Percentiles rank a stretch among this genome's conserved stretches.
These are phyloP conservation scores for Microcaecilia unicolor DNA, from an alignment of 2,797 vertebrate genomes.

Conservation along the genomic window DNA sequence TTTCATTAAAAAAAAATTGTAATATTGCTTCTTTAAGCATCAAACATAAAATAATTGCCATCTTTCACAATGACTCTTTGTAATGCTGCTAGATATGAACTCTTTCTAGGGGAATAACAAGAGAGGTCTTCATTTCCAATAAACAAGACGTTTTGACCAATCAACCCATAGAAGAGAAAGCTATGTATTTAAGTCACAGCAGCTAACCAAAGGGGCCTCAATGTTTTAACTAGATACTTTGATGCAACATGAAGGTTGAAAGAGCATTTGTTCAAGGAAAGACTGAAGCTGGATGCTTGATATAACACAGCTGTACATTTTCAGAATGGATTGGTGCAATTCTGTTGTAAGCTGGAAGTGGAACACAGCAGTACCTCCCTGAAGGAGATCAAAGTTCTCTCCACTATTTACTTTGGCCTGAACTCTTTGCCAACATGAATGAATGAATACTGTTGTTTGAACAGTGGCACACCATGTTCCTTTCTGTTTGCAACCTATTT, in stretches of 20 bases:
- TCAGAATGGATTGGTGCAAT: slow-evolving; percentile 15
- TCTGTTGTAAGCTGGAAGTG: slow-evolving; percentile 1
- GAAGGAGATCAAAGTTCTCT: slow-evolving; percentile 24
- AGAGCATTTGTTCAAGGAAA: slow-evolving; percentile 26
- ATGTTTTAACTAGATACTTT: slow-evolving; percentile 15
- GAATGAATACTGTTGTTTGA: background rate
- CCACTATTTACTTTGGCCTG: slow-evolving; percentile 29
- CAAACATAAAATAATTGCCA: too few relatives aligned
- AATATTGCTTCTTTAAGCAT: too few relatives aligned
- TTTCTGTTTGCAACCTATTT: slow-evolving; percentile 12
- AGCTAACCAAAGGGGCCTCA: slow-evolving; percentile 34
- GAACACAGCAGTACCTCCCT: slow-evolving; percentile 3
- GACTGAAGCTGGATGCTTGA: background rate
- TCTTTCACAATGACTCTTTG: too few relatives aligned
- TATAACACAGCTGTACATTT: slow-evolving; percentile 5
- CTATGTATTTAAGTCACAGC: too few relatives aligned
- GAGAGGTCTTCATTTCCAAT: too few relatives aligned
- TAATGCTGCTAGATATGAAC: too few relatives aligned
- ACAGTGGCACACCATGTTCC: too few relatives aligned
- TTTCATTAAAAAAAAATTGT: too few relatives aligned
- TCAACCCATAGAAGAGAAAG: too few relatives aligned
- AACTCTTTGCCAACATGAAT: slow-evolving; percentile 30
- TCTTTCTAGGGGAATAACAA: too few relatives aligned
- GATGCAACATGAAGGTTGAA: slow-evolving; percentile 29
- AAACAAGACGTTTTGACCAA: too few relatives aligned